Conservation (phyloP, 2,113 vertebrate species). For the Sapayoa aenigma region DNA sequence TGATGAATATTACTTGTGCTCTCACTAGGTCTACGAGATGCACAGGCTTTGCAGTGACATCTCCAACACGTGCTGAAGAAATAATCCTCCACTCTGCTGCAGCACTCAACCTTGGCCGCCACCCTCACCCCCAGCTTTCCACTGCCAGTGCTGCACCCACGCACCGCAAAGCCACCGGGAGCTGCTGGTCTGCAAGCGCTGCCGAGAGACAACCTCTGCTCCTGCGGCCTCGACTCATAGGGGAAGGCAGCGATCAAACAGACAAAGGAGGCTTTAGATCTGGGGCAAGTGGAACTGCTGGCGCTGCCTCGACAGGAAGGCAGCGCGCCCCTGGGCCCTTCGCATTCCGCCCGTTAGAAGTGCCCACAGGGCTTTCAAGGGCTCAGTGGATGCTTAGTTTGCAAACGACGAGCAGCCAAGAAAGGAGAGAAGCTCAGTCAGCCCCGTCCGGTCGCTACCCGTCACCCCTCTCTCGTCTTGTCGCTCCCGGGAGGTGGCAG, state of each 20-base stretch:
- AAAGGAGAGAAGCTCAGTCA: accelerated
- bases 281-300: neutral
- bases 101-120: neutral
- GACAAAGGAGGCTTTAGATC: neutral
- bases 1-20: accelerated
- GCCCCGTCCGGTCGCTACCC: neutral
- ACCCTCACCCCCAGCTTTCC: neutral
- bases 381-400: neutral
- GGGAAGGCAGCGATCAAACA: neutral
- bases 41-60: neutral
- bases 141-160: neutral
- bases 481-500: constrained; percentile 72
- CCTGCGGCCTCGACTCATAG: neutral
- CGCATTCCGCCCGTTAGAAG: accelerated
- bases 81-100: neutral
- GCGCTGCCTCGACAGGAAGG: neutral
- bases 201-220: neutral
- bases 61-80: neutral
- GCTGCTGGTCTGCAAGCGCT: neutral
- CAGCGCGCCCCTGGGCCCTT: accelerated
- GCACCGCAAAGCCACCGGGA: neutral
- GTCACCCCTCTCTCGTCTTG: neutral
- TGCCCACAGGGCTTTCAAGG: neutral
- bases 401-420: neutral
- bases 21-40: neutral